Conservation (phyloP, 1,140 invertebrate species). For the Anagrus nilaparvatae region DNA sequence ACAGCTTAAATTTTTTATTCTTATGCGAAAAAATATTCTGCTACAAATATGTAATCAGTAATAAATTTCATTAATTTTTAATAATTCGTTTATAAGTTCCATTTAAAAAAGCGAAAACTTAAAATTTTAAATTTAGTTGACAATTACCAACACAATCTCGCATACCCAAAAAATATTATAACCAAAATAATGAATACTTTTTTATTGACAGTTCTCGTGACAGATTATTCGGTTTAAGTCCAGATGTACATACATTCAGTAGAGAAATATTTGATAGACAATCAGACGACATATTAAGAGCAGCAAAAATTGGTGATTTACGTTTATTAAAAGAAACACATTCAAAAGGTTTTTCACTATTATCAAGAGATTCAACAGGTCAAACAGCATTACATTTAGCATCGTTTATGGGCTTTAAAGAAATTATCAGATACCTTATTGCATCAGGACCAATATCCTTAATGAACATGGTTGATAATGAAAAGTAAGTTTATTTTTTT, state of each 20-base stretch:
- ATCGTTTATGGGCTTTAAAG: conserved; percentile 75
- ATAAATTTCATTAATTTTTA: no score
- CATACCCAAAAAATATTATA: no score
- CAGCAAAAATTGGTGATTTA: conserved; percentile 67
- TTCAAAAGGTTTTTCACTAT: conserved; percentile 69
- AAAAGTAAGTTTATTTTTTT: conserved; percentile 68
- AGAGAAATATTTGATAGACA: conserved; percentile 64
- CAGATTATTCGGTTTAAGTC: conserved; percentile 34
- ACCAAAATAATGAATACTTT: no score
- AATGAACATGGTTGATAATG: conserved; percentile 79
- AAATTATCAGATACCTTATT: conserved; percentile 82
- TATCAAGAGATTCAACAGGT: conserved; percentile 75
- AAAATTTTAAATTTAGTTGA: no score
- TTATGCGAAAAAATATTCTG: no score
- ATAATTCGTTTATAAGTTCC: no score
- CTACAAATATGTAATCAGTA: no score
- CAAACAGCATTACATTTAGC: conserved; percentile 86
- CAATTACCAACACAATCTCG: no score
- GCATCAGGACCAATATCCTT: conserved; percentile 72
- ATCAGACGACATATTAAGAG: conserved; percentile 69
- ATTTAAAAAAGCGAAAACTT: no score
- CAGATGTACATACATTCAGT: conserved; percentile 36
- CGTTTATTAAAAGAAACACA: conserved; percentile 70
- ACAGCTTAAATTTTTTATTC: no score
- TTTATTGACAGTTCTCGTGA: conserved; percentile 33